Evolutionary conservation across 2,888 invertebrate species (phyloP), one percentile per base, ranked within the genome.

Genomic region (Metacarcinus magister): DNA sequence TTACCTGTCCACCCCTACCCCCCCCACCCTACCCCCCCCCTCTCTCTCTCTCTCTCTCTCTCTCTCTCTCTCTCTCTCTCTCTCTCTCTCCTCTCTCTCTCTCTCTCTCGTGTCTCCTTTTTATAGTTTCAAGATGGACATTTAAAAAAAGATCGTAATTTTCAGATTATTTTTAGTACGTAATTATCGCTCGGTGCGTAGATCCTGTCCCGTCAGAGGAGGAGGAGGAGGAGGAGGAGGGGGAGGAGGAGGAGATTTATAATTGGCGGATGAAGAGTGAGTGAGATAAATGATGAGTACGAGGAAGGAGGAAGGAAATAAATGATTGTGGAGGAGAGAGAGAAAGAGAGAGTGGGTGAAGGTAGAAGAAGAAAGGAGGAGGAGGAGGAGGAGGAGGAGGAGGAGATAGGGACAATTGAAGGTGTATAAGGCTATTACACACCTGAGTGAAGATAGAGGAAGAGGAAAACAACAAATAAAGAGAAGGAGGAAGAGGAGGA

Each of bases 41-140:
- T 60, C 23, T 60, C 60, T 60, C 23, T 60, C 19, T 60, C 60
- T 60, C 23, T 23, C 60, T 23, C 23, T 60, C 60, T n/a, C 67
- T 67, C 67, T n/a, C 67, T 67, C n/a, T 67, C 67, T n/a, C 67
- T 67, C n/a, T n/a, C 91, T 44, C 91, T 91, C 44, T 44, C 91
- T 44, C 44, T 91, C 91, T 44, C 91, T 91, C 44, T 44, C 91
- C 44, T 44, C 91, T 44, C 44, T 91, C 44, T 44, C 91, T 91
- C 44, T 44, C 67, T n/a, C n/a, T 67, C 67, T 67, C 67, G 7
- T 67, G 23, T 67, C 67, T 67, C 67, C n/a, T 2, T 28, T 16
- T 43, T 43, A 43, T 39, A 7, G 10, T 44, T 44, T 67, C 67
- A 67, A 67, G 67, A 19, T 7, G 67, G 67, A 67, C n/a, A 67